These are phyloP conservation scores for Rhineura floridana DNA, from an alignment of 2,113 vertebrate species.

Conservation along the genomic window DNA sequence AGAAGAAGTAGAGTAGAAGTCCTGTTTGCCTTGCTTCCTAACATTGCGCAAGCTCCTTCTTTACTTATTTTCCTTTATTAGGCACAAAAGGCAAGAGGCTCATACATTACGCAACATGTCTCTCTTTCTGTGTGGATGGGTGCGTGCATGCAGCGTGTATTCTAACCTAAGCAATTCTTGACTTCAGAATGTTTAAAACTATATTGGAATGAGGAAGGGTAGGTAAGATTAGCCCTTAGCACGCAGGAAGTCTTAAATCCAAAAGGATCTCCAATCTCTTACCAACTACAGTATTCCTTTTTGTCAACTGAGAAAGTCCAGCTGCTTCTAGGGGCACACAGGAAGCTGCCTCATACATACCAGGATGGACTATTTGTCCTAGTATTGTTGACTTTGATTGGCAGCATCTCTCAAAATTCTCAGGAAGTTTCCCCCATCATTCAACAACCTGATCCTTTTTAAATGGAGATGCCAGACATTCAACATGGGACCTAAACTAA, in stretches of 20 bases:
- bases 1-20: too few species aligned
- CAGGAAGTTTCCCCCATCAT: background rate
- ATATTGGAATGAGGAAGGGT: background rate
- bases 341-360: background rate
- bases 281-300: background rate
- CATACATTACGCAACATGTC: background rate
- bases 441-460: background rate
- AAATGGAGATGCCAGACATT: background rate
- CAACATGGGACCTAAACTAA: background rate
- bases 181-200: background rate
- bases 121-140: too few species aligned
- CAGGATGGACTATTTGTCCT: background rate
- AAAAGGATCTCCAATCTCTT: background rate
- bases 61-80: background rate
- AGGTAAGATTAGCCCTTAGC: background rate
- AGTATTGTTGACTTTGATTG: background rate
- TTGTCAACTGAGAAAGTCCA: background rate
- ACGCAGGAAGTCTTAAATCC: too few species aligned
- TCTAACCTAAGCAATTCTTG: background rate
- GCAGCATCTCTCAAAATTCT: background rate
- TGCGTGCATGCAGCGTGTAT: too few species aligned
- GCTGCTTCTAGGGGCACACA: background rate
- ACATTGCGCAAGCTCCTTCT: background rate
- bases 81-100: background rate
- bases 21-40: background rate